A percentile compares a stretch with the other conserved stretches of the same genome.
Conservation (phyloP, 2,888 invertebrate genomes). For the Pristionchus arcanus region DNA sequence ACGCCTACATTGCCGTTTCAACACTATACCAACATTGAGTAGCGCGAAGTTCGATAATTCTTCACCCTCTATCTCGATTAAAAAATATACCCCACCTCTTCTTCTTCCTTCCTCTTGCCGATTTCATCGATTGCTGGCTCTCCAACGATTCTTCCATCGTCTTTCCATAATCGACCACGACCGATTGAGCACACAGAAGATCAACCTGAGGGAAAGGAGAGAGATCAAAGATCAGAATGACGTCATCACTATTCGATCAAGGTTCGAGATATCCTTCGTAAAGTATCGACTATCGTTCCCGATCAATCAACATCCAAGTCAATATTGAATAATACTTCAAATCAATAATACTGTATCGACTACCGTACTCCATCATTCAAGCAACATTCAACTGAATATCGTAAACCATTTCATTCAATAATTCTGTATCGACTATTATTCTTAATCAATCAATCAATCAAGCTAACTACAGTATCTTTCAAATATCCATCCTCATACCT, state of each 20-base stretch:
- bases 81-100: neutral
- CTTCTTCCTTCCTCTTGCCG: neutral
- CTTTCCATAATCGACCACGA: neutral
- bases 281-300: neutral
- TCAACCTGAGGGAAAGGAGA: neutral
- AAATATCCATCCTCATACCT: neutral
- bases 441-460: neutral
- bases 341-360: too few relatives aligned
- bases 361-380: too few relatives aligned
- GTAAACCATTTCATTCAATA: neutral
- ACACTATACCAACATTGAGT: too few relatives aligned
- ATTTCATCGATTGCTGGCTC: neutral
- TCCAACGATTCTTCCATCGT: constrained; percentile 10
- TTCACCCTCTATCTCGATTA: neutral
- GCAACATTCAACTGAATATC: too few relatives aligned
- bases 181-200: constrained; percentile 32
- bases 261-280: too few relatives aligned
- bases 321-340: too few relatives aligned
- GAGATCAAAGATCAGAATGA: constrained; percentile 1
- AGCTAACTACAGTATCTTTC: neutral
- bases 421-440: neutral
- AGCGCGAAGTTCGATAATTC: neutral
- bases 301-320: too few relatives aligned
- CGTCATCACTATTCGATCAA: neutral
- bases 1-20: too few relatives aligned